Base-by-base conservation (phyloP, 2,113 vertebrate species). In the Thermophis baileyi region DNA sequence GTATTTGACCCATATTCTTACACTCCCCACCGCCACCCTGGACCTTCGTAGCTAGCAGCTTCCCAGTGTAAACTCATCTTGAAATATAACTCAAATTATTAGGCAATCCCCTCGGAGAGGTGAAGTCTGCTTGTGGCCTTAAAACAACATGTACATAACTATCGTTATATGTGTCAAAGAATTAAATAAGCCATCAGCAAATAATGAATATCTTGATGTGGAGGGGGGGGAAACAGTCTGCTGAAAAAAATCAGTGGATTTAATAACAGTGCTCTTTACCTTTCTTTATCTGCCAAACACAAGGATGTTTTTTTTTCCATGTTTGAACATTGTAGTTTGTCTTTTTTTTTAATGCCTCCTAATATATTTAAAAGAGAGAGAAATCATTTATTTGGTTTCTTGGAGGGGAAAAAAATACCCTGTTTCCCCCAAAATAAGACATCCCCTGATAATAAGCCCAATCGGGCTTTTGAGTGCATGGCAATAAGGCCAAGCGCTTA, bases 21-120 rank as follows among this genome's bases (percentile, higher is more conserved):
- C 0, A 30, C 11, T 14, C 60, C 4, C n/a, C 6, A 18, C 16
- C 1, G 14, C n/a, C 16, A 8, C 16, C 1, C n/a, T 40, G n/a
- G 69, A 74, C n/a, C 16, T 74, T 74, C 6, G 1, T 35, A 74
- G 30, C 16, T 40, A 20, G 16, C 14, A 74, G 6, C n/a, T 40
- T 40, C n/a, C n/a, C 16, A 74, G 69, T 74, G 16, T 74, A 74
- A 35, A 40, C n/a, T 74, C n/a, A 74, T 74, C 69, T 74, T 74
- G n/a, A 74, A 74, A 74, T 74, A 74, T 40, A 40, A 74, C 69
- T 7, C 69, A 74, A 74, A 74, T 35, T 74, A 40, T 74, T 74
- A 74, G 69, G 7, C n/a, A 20, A 74, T 40, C 69, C n/a, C 69
- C 16, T 40, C 0, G 2, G 69, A 20, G 16, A 74, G 2, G n/a